Conservation (phyloP, 2,797 vertebrate genomes). For the Sebastes goodei region DNA sequence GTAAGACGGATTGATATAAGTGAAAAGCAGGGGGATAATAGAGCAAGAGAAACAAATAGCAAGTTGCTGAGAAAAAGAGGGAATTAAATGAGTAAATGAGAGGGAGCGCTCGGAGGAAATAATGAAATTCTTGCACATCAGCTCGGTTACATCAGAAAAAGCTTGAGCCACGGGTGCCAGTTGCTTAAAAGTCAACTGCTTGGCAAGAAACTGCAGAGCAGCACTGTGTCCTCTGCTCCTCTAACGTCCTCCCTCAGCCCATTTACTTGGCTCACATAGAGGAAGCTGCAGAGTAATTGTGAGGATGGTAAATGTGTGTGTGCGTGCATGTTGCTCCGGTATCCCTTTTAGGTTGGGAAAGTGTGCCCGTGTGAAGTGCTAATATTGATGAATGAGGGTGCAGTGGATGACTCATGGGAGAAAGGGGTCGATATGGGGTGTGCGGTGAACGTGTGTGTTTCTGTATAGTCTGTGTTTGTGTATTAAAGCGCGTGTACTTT, state of each 20-base stretch:
- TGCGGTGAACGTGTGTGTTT: neutral
- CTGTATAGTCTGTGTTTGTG: constrained; percentile 8
- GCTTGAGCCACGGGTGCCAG: constrained; percentile 27
- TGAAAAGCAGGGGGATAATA: constrained; percentile 45
- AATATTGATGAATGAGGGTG: constrained; percentile 76
- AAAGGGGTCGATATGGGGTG: constrained; percentile 48
- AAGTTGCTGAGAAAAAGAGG: constrained; percentile 48
- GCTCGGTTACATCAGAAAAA: constrained; percentile 46
- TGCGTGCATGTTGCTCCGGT: neutral
- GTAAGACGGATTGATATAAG: constrained; percentile 28
- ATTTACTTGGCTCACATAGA: constrained; percentile 38
- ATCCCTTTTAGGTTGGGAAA: neutral
- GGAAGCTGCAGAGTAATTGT: constrained; percentile 57
- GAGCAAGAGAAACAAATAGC: constrained; percentile 40
- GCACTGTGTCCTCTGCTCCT: constrained; percentile 44
- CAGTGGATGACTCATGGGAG: constrained; percentile 63
- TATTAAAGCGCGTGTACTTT: constrained; percentile 5
- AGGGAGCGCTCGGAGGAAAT: constrained; percentile 34
- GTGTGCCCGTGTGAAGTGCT: constrained; percentile 26
- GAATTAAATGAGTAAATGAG: constrained; percentile 59
- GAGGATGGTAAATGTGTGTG: constrained; percentile 28
- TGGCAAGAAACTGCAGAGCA: constrained; percentile 49
- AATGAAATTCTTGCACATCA: constrained; percentile 63
- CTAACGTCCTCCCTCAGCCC: constrained; percentile 44
- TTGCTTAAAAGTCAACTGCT: constrained; percentile 50